These are phyloP conservation scores for Sylvilagus bachmani DNA, from an alignment of 2,113 vertebrate species.

Conservation along the genomic window DNA sequence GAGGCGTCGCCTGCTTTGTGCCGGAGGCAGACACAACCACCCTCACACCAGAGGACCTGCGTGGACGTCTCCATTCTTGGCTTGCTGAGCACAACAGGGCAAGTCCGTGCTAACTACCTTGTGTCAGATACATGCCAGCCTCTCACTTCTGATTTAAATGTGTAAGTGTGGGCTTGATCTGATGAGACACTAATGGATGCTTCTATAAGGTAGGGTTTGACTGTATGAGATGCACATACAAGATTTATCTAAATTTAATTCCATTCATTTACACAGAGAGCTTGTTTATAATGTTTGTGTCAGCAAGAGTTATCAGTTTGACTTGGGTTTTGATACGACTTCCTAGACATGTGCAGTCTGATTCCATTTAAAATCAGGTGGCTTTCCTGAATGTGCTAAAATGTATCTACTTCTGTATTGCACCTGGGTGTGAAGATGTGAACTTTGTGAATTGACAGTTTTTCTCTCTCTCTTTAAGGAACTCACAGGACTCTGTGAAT, in stretches of 20 bases:
- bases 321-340: not conserved
- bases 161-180: not conserved
- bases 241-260: not conserved
- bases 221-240: not conserved
- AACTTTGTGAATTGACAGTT: accelerated
- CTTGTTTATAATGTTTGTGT: not conserved
- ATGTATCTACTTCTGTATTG: not conserved
- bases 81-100: not conserved
- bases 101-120: not conserved
- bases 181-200: not conserved
- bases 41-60: not conserved
- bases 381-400: not conserved
- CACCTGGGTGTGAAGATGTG: not conserved
- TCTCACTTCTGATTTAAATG: not conserved
- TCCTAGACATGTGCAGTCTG: not conserved
- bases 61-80: not conserved
- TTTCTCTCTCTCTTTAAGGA: not conserved
- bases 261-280: too few relatives aligned
- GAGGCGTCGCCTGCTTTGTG: not conserved
- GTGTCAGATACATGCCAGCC: not conserved
- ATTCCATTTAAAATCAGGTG: not conserved
- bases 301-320: not conserved
- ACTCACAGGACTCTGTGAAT: not conserved
- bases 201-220: not conserved
- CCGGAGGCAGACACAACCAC: not conserved